Conservation (phyloP, 2,113 vertebrate genomes). For the Lycaon pictus region DNA sequence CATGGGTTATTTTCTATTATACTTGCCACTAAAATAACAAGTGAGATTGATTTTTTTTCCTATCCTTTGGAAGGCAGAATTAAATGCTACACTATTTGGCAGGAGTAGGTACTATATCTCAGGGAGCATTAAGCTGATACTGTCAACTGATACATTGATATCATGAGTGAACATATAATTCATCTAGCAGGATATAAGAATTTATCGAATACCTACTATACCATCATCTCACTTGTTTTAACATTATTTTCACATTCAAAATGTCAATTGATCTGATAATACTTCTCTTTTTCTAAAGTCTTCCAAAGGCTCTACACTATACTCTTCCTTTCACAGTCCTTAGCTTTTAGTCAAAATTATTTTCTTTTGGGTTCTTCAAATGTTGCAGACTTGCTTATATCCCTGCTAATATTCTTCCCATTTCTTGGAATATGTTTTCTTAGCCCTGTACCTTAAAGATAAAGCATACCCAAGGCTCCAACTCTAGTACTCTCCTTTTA, state of each 20-base stretch:
- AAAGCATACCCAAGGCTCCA: not conserved
- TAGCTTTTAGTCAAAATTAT: not conserved
- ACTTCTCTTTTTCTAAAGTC: not conserved
- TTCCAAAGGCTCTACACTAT: not conserved
- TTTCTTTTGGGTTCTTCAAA: not conserved
- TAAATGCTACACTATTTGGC: not conserved
- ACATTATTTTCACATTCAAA: not conserved
- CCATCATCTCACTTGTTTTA: not conserved
- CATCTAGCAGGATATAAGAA: not conserved
- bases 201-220: not conserved
- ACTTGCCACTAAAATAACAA: conserved; percentile 29
- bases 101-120: not conserved
- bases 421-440: not conserved
- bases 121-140: not conserved
- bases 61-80: not conserved
- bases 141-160: not conserved
- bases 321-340: not conserved
- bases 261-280: not conserved
- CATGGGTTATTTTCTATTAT: conserved; percentile 18
- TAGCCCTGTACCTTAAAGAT: not conserved
- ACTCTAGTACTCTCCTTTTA: not conserved
- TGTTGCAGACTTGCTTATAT: not conserved
- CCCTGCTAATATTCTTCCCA: not conserved
- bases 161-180: not conserved
- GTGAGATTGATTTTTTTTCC: not conserved